These are phyloP conservation scores for Pachyramphus minor DNA, from an alignment of 2,113 vertebrate genomes.

Conservation along the genomic window DNA sequence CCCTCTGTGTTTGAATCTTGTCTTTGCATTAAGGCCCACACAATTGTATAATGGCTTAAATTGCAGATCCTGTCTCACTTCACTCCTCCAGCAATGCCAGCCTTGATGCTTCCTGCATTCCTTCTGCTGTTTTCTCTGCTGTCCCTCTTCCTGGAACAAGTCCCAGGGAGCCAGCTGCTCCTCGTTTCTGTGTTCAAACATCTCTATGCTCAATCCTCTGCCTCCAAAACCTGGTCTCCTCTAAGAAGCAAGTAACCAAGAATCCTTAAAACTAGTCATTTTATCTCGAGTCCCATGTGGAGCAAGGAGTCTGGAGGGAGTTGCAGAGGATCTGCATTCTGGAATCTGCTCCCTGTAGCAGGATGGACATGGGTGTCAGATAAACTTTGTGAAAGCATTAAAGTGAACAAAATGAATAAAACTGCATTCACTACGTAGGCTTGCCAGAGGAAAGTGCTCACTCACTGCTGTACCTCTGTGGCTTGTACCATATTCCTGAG, in stretches of 20 bases:
- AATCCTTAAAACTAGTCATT: background rate
- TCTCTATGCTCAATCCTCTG: background rate
- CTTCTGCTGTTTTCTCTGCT: slow-evolving; percentile 38
- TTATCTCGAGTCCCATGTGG: background rate
- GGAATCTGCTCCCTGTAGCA: background rate
- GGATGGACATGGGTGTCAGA: background rate
- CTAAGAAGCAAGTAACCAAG: background rate
- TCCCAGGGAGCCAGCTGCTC: slow-evolving; percentile 34
- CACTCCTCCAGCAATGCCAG: slow-evolving; percentile 27
- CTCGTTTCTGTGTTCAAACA: slow-evolving; percentile 25
- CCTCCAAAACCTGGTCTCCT: background rate
- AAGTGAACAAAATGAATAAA: background rate
- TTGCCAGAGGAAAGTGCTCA: background rate
- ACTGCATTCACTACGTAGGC: background rate
- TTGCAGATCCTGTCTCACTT: background rate
- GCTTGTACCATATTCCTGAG: background rate
- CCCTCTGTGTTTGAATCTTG: background rate
- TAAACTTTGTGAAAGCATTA: background rate
- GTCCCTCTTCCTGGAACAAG: slow-evolving; percentile 37
- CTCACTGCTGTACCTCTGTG: background rate
- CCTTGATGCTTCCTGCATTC: slow-evolving; percentile 31
- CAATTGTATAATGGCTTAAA: background rate
- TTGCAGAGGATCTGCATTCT: background rate
- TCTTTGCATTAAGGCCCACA: background rate
- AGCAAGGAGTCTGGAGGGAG: background rate